Evolutionary conservation across 2,888 invertebrate species (phyloP).

Genomic region (Saturnia pavonia): DNA sequence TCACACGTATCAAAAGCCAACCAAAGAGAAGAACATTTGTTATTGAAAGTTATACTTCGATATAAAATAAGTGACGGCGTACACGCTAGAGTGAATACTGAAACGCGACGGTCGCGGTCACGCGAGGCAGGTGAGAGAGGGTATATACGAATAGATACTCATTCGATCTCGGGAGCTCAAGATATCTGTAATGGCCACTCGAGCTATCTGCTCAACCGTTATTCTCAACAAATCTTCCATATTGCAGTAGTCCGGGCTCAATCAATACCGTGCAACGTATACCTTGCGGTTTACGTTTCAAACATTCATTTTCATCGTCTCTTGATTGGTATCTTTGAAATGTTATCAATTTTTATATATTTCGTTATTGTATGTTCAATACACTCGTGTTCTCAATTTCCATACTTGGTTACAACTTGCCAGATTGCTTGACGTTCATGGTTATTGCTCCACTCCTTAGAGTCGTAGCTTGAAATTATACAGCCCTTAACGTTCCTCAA

Average conservation of each 20-base stretch:
- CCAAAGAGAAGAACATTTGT: not conserved
- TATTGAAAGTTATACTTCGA: conserved; percentile 28
- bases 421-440: too few species aligned
- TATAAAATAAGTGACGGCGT: conserved; percentile 39
- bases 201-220: conserved; percentile 73
- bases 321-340: not conserved
- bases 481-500: too few species aligned
- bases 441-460: too few species aligned
- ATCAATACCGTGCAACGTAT: conserved; percentile 58
- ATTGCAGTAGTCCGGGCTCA: conserved; percentile 66
- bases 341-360: not conserved
- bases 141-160: conserved; percentile 48
- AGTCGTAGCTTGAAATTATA: too few species aligned
- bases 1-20: not conserved
- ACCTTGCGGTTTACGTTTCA: conserved; percentile 11
- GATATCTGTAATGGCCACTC: conserved; percentile 78
- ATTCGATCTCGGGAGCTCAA: conserved; percentile 64
- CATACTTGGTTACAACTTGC: too few species aligned
- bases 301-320: conserved; percentile 15
- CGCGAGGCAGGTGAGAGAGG: conserved; percentile 53
- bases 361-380: too few species aligned
- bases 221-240: conserved; percentile 76
- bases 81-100: conserved; percentile 48
- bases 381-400: too few species aligned
- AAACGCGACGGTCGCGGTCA: conserved; percentile 44